These are phyloP conservation scores for Myxocyprinus asiaticus DNA, from an alignment of 2,113 vertebrate species.

Conservation along the genomic window DNA sequence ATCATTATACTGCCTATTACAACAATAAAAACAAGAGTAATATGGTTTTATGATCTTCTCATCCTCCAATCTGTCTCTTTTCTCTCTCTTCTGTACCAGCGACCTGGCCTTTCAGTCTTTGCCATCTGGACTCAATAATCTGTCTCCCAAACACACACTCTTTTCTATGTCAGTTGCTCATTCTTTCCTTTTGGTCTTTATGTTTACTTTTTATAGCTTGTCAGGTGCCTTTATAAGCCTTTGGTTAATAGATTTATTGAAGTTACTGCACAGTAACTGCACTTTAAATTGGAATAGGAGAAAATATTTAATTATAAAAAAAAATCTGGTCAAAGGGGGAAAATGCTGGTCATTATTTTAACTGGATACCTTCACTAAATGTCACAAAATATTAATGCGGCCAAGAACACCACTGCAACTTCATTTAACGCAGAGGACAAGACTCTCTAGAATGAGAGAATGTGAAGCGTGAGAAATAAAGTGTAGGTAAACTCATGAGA, in stretches of 20 bases:
- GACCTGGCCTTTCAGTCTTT: constrained; percentile 57
- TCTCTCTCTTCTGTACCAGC: constrained; percentile 55
- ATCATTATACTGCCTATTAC: constrained; percentile 65
- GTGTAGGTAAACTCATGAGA: no score
- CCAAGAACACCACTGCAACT: no score
- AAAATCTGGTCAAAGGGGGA: no score
- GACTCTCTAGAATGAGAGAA: no score
- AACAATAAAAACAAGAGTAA: constrained; percentile 66
- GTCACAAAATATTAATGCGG: background rate
- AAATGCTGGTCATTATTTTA: background rate
- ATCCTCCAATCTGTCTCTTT: constrained; percentile 68
- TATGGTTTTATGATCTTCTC: constrained; percentile 72
- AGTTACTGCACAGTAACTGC: no score
- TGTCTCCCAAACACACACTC: constrained; percentile 42
- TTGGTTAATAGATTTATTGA: no score
- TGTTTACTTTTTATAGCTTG: no score
- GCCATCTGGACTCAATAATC: constrained; percentile 69
- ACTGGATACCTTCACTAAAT: background rate
- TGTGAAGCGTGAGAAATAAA: no score
- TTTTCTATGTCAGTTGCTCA: constrained; percentile 5
- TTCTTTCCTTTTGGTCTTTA: background rate
- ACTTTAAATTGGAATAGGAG: no score
- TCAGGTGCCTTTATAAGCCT: no score
- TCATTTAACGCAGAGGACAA: no score
- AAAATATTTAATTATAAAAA: no score